Conservation (phyloP, 1,140 invertebrate species). For the Drosophila nebulosa region DNA sequence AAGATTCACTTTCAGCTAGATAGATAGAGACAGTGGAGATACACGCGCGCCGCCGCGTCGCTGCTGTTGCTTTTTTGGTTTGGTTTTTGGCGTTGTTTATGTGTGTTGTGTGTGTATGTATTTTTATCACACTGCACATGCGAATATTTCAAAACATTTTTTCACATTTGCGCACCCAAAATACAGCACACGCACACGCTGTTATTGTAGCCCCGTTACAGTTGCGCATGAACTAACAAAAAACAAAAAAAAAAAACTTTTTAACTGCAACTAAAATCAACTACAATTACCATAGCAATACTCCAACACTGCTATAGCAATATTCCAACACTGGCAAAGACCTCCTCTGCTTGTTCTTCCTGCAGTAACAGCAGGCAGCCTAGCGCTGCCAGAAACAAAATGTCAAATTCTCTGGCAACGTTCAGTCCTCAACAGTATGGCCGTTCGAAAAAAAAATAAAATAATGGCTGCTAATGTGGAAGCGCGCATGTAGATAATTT, state of each 20-base stretch:
- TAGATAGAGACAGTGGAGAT: not conserved
- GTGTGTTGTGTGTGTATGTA: not conserved
- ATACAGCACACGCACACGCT: not conserved
- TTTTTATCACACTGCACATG: slow-evolving; percentile 1
- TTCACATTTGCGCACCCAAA: not conserved
- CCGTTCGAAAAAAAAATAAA: not conserved
- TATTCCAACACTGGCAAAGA: too few relatives aligned
- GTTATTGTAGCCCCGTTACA: not conserved
- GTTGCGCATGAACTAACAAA: not conserved
- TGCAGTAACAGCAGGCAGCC: not conserved
- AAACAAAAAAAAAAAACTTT: not conserved
- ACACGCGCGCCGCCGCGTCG: not conserved
- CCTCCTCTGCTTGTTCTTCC: too few relatives aligned
- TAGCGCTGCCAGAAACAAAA: not conserved
- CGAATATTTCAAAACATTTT: slow-evolving; percentile 1
- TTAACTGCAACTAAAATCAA: not conserved
- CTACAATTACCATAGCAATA: too few relatives aligned
- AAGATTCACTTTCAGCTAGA: not conserved
- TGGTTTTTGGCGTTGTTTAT: not conserved
- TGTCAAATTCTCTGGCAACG: not conserved
- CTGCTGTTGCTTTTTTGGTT: not conserved
- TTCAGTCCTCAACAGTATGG: not conserved
- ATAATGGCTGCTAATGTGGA: not conserved
- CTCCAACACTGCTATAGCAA: too few relatives aligned
- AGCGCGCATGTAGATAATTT: not conserved